Evolutionary conservation across 2,888 invertebrate genomes (phyloP).

Genomic region (Rugalucina vietnamica): DNA sequence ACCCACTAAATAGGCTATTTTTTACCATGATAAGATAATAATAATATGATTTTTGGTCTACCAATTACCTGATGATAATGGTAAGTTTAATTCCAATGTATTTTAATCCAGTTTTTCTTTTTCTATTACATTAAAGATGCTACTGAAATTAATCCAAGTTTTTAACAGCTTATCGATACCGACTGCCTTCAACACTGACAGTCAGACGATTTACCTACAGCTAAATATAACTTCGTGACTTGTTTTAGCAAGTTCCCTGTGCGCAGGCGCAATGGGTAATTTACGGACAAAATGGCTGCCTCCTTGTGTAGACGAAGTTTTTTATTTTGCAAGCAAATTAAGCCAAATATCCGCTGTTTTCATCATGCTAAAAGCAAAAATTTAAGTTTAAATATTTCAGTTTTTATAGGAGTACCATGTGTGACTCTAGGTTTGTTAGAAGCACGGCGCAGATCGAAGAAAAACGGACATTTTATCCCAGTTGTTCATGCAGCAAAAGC

Average conservation of each 20-base stretch:
- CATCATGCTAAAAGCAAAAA: conserved; percentile 23
- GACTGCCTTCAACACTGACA: conserved; percentile 7
- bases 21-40: too few relatives aligned
- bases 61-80: too few relatives aligned
- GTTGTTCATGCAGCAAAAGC: conserved; percentile 41
- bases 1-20: too few relatives aligned
- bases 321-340: conserved; percentile 22
- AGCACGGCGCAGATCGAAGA: conserved; percentile 30
- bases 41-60: too few relatives aligned
- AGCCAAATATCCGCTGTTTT: conserved; percentile 49
- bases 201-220: background rate
- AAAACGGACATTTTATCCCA: conserved; percentile 39
- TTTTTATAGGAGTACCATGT: conserved; percentile 55
- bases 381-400: conserved; percentile 28
- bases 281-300: conserved; percentile 57
- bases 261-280: conserved; percentile 47
- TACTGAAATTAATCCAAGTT: background rate
- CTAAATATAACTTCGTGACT: conserved; percentile 12
- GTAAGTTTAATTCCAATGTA: too few relatives aligned
- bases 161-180: background rate
- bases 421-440: conserved; percentile 40
- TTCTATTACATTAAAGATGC: background rate
- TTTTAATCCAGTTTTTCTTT: background rate
- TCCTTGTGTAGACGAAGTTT: conserved; percentile 45
- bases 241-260: conserved; percentile 17